These are phyloP conservation scores for Phaenicophaeus curvirostris DNA, from an alignment of 2,797 vertebrate genomes.

Conservation along the genomic window DNA sequence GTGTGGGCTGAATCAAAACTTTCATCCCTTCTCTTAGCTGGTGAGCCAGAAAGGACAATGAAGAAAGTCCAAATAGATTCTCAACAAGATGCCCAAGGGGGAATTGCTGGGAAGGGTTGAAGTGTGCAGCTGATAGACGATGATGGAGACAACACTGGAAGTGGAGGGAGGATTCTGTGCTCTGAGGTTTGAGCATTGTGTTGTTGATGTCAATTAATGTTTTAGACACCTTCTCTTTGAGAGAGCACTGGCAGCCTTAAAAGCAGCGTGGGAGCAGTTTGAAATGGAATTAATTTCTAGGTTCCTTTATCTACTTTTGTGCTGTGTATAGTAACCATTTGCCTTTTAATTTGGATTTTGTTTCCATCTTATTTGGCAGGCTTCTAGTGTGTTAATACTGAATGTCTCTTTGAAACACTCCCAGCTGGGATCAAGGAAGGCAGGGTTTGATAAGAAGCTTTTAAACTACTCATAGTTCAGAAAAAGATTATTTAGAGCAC, in stretches of 20 bases:
- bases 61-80: not conserved
- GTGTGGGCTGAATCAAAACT: not conserved
- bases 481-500: not conserved
- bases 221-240: not conserved
- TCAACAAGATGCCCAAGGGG: not conserved
- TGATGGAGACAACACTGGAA: not conserved
- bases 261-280: not conserved
- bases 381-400: not conserved
- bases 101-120: not conserved
- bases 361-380: not conserved
- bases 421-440: not conserved
- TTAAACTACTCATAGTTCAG: not conserved
- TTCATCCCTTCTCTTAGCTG: not conserved
- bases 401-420: not conserved
- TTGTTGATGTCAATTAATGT: not conserved
- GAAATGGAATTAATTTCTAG: not conserved
- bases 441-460: not conserved
- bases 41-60: not conserved
- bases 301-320: not conserved
- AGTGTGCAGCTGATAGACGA: not conserved
- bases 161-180: not conserved
- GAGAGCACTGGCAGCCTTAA: not conserved
- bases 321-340: not conserved
- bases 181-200: not conserved
- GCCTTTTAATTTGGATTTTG: slow-evolving; percentile 3